Evolutionary conservation across 2,113 vertebrate genomes (phyloP).

Genomic region (Anseranas semipalmata): DNA sequence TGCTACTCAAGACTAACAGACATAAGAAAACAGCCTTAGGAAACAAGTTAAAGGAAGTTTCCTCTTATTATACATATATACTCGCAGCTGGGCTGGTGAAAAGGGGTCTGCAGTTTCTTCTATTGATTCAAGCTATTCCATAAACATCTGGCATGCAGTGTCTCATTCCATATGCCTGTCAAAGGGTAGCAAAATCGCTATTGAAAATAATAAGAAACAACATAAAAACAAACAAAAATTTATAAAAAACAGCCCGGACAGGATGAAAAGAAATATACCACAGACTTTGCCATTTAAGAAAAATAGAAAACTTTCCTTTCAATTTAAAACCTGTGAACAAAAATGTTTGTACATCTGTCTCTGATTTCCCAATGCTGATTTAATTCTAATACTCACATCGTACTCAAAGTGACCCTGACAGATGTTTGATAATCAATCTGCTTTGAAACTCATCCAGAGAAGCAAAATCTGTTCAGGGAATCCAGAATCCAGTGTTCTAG

Average conservation of each 20-base stretch:
- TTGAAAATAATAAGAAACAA: background rate
- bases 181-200: background rate
- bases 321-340: background rate
- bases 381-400: constrained; percentile 33
- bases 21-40: background rate
- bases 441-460: constrained; percentile 66
- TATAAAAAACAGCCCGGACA: background rate
- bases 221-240: background rate
- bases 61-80: background rate
- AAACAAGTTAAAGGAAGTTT: background rate
- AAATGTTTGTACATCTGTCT: constrained; percentile 32
- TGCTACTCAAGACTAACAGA: background rate
- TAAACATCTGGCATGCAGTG: background rate
- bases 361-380: constrained; percentile 46
- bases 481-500: background rate
- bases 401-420: constrained; percentile 48
- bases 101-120: background rate
- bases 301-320: constrained; percentile 16
- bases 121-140: background rate
- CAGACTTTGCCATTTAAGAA: background rate
- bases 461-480: constrained; percentile 30
- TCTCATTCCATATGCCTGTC: background rate
- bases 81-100: background rate
- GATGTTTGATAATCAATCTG: constrained; percentile 57
- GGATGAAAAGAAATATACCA: background rate